Base-by-base conservation (phyloP, 2,113 vertebrate species). In the Choloepus hoffmanni region DNA sequence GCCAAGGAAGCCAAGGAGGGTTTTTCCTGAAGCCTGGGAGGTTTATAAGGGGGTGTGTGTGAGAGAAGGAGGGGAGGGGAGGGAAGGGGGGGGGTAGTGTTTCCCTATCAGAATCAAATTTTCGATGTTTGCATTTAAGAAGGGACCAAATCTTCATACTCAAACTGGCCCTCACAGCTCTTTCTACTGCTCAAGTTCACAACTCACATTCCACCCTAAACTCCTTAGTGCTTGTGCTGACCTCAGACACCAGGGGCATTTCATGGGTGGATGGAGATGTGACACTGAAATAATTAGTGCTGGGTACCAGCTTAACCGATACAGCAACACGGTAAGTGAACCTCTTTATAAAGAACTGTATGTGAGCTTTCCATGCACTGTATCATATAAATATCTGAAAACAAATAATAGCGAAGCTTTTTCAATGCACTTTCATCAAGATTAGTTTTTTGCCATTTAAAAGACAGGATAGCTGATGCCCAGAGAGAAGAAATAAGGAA, bases 351-450 rank as follows among this genome's bases (percentile, higher is more conserved):
- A 96, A 96, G 88, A 81, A 92, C 36, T 53, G 16, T 24, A 50
- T 33, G 7, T 28, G 92, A 9, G 92, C 76, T 92, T 96, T 55
- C 88, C 96, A 97, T 62, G 65, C 78, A 95, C 43, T 48, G 33
- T 18, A 83, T 92, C 76, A 86, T 78, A 7, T 33, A 24, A 97
- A 97, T 76, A 97, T 95, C 83, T 65, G 90, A 68, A 93, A 97
- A 95, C 33, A 65, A 89, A 84, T 92, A 89, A 81, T 87, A 96
- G 87, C 30, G 91, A 89, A n/a, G 91, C 26, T 62, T 96, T 97
- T 92, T 53, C 81, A 79, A 96, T 67, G 45, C 48, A 68, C 19
- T 97, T 97, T 73, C 81, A 88, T 33, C 23, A 94, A 92, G 53
- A 88, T 62, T 3, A 94, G 92, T 74, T 74, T 76, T 72, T 86